Base-by-base conservation (phyloP, 2,113 vertebrate genomes). In the Carassius gibelio region DNA sequence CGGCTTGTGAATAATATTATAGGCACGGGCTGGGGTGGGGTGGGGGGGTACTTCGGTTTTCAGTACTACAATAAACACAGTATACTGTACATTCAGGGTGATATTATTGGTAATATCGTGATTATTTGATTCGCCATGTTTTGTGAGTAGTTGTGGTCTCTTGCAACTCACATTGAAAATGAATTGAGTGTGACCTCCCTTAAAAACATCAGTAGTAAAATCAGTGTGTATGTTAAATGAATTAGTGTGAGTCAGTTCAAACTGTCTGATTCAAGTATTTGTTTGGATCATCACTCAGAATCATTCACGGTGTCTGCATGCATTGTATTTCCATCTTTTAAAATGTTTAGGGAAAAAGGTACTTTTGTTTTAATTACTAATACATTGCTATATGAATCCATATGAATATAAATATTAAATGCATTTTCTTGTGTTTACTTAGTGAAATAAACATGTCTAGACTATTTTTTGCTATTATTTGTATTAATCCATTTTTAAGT, bases 1-100 rank as follows among this genome's bases (percentile, higher is more conserved):
- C 88, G 83, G 87, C 85, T 83, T 89, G 89, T 86, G 92, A 93
- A 93, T 92, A 93, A 92, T 92, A 92, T 89, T 86, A 91, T 91
- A 87, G 88, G 87, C 88, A 89, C 85, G 89, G 90, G 86, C 88
- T 52, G 1, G 48, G 45, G 55, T 68, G 69, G 88, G 85, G 84
- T 9, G 2, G 55, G 62, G 62, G 82, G 82, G n/a, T 36, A 48
- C 75, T 57, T 84, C 15, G 68, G 26, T 79, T 77, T 7, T 81
- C 55, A 23, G 23, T 36, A n/a, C 26, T 8, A 50, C 42, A 48
- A 6, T 48, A 72, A 42, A 72, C 8, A 5, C 1, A 19, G 17
- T 71, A 71, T 72, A 72, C 21, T 13, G 19, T n/a, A 45, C 2
- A 42, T 72, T 11, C 19, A 0, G 8, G 5, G n/a, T 36, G 6